Base-by-base conservation (phyloP, 2,888 invertebrate genomes). In the Ophioninae sp. region DNA sequence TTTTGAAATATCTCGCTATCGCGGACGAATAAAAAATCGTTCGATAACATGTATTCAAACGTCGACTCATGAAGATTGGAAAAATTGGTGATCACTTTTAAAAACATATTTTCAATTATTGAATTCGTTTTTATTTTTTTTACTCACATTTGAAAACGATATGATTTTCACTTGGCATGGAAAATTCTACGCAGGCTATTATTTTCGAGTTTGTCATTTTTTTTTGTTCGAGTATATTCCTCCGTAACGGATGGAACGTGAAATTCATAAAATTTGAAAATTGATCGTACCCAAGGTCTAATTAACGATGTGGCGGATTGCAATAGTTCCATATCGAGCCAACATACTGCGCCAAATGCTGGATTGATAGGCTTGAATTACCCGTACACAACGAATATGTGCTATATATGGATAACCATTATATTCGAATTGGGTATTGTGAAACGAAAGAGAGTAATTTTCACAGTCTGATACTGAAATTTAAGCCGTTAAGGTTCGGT, bases 221-320 rank as follows among this genome's bases (percentile, higher is more conserved):
- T 72, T 30, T 72, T 21, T 59, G 59, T 30, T 44, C 6, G 50
- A 17, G 50, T 17, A 13, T 0, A 2, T 50, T 17, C 62, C 59
- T 13, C 10, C n/a, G 39, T 13, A 10, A 44, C 13, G 44, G 61
- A 69, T n/a, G 59, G 50, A 41, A 23, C 62, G 30, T 61, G 57
- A 56, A 70, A 70, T 39, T 3, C 30, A 57, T 23, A 20, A 20
- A 72, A 56, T 21, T 68, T 23, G 62, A 78, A 82, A 78, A 73
- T 73, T 64, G 56, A 82, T 72, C 61, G 62, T 30, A 68, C 73
- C 82, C 73, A 8, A 56, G 56, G 73, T 56, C 73, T 78, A 82
- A 78, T 82, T 78, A 78, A 78, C 78, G 74, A 78, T 82, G 67
- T 74, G 78, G 62, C 78, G 30, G 39, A 37, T 57, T 64, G 68